A percentile compares a stretch with the other conserved stretches of the same genome.
These are phyloP conservation scores for Pipra filicauda DNA, from an alignment of 2,113 vertebrate genomes.

Conservation along the genomic window DNA sequence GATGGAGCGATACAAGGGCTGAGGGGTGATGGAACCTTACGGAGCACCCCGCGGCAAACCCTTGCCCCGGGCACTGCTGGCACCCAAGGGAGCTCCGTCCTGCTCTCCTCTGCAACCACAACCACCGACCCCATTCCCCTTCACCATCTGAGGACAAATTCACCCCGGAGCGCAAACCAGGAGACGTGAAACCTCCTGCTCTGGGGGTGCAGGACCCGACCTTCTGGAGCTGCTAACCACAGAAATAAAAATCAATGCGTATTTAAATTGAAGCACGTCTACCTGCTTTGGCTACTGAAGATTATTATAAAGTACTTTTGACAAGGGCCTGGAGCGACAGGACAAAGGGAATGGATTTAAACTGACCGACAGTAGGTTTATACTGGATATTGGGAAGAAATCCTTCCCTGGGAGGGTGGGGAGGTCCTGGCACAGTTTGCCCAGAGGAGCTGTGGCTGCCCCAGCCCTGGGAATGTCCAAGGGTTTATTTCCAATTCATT, in stretches of 20 bases:
- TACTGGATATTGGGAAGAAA: not conserved
- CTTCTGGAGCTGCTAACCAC: not conserved
- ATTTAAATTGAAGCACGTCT: fast-evolving
- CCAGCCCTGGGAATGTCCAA: not conserved
- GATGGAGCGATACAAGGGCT: too few species aligned
- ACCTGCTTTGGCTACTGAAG: too few species aligned
- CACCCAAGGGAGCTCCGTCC: not conserved
- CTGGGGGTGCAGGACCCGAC: fast-evolving
- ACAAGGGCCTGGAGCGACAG: not conserved
- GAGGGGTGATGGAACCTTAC: too few species aligned
- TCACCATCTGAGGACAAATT: fast-evolving
- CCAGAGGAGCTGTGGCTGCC: not conserved
- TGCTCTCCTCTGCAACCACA: not conserved
- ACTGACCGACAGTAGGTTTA: too few species aligned
- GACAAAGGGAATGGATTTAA: not conserved
- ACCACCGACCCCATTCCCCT: fast-evolving
- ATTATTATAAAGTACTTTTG: too few species aligned
- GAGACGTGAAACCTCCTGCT: fast-evolving
- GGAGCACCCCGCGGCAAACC: too few species aligned
- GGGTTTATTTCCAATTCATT: not conserved
- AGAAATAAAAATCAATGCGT: fast-evolving
- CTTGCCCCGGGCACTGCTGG: not conserved
- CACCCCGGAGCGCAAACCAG: fast-evolving
- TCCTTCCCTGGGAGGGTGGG: not conserved
- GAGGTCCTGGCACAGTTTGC: not conserved